Conservation (phyloP, 2,888 invertebrate genomes). For the Adela reaumurella region DNA sequence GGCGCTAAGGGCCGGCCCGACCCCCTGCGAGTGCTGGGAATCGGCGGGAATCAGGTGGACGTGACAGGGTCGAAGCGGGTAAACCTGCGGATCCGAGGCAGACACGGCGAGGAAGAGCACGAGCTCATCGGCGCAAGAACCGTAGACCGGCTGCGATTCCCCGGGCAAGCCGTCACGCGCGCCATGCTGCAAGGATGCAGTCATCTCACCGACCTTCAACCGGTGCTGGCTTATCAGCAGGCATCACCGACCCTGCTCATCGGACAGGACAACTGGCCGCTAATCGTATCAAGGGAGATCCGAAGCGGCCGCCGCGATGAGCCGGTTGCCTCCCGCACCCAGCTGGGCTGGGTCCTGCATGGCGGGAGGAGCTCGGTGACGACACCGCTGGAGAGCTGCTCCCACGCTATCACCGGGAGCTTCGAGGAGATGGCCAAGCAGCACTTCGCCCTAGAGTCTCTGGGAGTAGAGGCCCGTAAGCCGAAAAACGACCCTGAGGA, state of each 20-base stretch:
- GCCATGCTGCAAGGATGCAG: not conserved
- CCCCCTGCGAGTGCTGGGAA: slow-evolving; percentile 2
- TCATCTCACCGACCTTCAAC: not conserved
- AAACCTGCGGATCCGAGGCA: not conserved
- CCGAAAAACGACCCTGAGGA: not conserved
- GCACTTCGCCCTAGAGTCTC: no score
- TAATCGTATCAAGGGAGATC: not conserved
- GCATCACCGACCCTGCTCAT: not conserved
- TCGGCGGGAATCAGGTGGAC: not conserved
- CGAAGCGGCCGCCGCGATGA: not conserved
- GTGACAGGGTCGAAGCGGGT: not conserved
- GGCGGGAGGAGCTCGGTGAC: not conserved
- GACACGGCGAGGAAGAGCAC: not conserved
- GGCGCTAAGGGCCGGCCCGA: not conserved
- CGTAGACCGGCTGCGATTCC: not conserved
- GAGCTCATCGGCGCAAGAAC: not conserved
- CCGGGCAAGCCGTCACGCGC: not conserved
- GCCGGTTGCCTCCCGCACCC: not conserved
- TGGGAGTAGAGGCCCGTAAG: not conserved
- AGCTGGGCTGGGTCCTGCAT: slow-evolving; percentile 1
- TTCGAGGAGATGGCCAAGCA: no score
- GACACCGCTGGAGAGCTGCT: no score
- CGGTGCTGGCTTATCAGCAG: not conserved
- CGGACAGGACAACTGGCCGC: not conserved
- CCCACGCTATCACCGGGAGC: no score